Evolutionary conservation across 1,140 invertebrate species (phyloP), one percentile per base, ranked within the genome.

Genomic region (Drosophila sechellia): DNA sequence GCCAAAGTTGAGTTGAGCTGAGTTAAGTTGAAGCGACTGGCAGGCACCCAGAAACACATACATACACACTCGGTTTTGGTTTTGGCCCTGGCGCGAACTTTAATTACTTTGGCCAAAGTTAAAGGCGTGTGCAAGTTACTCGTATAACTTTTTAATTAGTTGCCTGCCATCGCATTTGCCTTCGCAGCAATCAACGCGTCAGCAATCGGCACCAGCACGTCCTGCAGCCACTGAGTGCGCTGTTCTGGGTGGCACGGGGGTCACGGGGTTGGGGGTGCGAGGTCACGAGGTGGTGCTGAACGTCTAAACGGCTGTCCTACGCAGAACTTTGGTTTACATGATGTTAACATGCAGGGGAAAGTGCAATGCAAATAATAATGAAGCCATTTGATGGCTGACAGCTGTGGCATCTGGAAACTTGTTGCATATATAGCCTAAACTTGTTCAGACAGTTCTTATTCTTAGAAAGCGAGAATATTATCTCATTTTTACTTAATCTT

Each of bases 111-210:
- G 84, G 60, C 70, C 69, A 76, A 87, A 87, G 84, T 87, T 87
- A 87, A 87, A 87, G 83, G 83, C 79, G 81, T 83, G 81, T 69
- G 68, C 79, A 69, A 89, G 79, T 69, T 81, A 10, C 71, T 58
- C 53, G 72, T 75, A 76, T 89, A 87, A 87, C 83, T 87, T 87
- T 87, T 87, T 87, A 87, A 87, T 87, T 87, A 87, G 83, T 87
- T 87, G 81, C 78, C 69, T 61, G 69, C 65, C 71, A 77, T 76
- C 72, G 53, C 72, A 75, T 66, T 75, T 75, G 60, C 74, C 84
- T 79, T 89, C 79, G 83, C 79, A 77, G 84, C 84, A 87, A 87
- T 89, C 75, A 86, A 65, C 78, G 64, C 56, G 68, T 58, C 74
- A 66, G 56, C 48, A 75, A 57, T 68, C 58, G 46, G 65, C 56